These are phyloP conservation scores for Ceriagrion tenellum DNA, from an alignment of 2,888 invertebrate species.

Conservation along the genomic window DNA sequence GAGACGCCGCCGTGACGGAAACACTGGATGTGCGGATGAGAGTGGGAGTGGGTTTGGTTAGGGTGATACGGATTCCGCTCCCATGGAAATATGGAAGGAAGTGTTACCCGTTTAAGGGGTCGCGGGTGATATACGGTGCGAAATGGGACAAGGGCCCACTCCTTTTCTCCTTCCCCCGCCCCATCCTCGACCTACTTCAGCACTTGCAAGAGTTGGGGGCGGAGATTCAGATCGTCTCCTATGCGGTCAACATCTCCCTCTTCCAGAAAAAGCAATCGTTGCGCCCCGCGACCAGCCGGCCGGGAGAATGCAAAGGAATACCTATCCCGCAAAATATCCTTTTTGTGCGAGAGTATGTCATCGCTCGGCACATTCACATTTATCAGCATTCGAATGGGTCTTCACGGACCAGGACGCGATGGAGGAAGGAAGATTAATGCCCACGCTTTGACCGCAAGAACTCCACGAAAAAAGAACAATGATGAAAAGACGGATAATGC, in stretches of 20 bases:
- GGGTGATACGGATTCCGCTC: neutral
- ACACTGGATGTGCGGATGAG: neutral
- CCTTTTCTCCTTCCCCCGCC: neutral
- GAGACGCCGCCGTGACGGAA: neutral
- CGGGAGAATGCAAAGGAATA: neutral
- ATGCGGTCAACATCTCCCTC: neutral
- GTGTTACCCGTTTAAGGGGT: neutral
- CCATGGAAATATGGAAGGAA: slow-evolving; percentile 16
- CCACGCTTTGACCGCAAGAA: no score
- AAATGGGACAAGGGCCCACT: neutral
- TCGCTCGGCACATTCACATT: no score
- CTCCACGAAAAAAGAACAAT: no score
- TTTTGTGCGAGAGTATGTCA: no score
- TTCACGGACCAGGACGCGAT: no score
- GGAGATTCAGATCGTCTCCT: neutral
- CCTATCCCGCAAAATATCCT: no score
- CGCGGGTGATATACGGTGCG: neutral
- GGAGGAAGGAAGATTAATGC: no score
- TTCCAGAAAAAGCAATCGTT: neutral
- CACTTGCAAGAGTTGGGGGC: neutral
- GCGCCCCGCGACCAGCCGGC: neutral
- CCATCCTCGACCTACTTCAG: neutral
- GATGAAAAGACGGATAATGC: no score
- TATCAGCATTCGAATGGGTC: no score
- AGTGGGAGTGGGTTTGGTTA: neutral